phyloP scores from a whole-genome alignment of 2,797 vertebrate species.

The Scyliorhinus canicula region DNA sequence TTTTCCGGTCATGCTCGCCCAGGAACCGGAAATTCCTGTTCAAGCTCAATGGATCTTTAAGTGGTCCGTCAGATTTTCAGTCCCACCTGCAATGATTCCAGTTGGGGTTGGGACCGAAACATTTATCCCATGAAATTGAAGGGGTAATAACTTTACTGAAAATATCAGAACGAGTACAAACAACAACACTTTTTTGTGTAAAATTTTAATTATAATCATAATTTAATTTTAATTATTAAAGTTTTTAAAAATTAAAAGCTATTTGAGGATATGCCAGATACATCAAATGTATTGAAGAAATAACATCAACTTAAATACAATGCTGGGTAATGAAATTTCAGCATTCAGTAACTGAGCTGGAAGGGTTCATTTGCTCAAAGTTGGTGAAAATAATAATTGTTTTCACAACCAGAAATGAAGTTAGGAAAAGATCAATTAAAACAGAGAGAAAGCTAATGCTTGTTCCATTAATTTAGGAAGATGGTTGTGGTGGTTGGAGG shows the following conservation, averaged over 20 bases:
- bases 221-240: too few relatives aligned
- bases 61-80: too few relatives aligned
- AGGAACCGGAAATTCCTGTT: too few relatives aligned
- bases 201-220: too few relatives aligned
- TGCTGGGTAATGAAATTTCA: neutral
- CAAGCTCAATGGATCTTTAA: too few relatives aligned
- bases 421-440: neutral
- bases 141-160: neutral
- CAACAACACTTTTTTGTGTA: neutral
- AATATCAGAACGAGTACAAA: too few relatives aligned
- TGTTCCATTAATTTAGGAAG: neutral
- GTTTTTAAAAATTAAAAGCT: too few relatives aligned
- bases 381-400: neutral
- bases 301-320: neutral
- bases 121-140: neutral
- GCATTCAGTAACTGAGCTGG: neutral
- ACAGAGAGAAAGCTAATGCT: neutral
- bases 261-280: neutral
- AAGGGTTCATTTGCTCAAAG: neutral
- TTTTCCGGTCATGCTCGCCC: too few relatives aligned
- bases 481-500: too few relatives aligned
- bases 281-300: neutral
- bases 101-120: too few relatives aligned
- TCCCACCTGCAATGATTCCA: too few relatives aligned
- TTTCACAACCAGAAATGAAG: neutral